These are phyloP conservation scores for Nansenia antarctica DNA, from an alignment of 2,113 vertebrate genomes.

Conservation along the genomic window DNA sequence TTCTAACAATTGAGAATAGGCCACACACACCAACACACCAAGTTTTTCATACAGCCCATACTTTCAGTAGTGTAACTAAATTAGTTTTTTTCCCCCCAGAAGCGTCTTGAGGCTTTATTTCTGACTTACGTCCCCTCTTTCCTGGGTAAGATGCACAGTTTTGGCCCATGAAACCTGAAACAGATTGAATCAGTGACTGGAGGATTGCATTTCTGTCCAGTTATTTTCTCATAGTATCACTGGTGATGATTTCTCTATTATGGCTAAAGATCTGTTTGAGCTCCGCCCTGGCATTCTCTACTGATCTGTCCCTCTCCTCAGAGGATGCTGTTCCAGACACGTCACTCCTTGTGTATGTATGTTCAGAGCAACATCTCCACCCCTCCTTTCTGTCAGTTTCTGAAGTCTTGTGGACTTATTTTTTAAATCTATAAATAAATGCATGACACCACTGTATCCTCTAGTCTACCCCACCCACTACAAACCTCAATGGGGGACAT, in stretches of 20 bases:
- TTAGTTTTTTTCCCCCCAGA: neutral
- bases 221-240: slow-evolving; percentile 42
- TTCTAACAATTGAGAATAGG: too few species aligned
- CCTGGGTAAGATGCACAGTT: neutral
- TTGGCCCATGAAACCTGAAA: slow-evolving; percentile 9
- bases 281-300: slow-evolving; percentile 21
- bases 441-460: neutral
- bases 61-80: too few species aligned
- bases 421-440: neutral
- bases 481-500: neutral
- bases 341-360: slow-evolving; percentile 22
- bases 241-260: slow-evolving; percentile 28
- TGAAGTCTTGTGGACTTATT: neutral
- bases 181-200: slow-evolving; percentile 13
- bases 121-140: neutral
- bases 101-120: neutral
- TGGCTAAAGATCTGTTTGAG: slow-evolving; percentile 24
- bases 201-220: slow-evolving; percentile 17
- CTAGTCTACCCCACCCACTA: neutral
- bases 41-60: neutral
- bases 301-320: slow-evolving; percentile 7
- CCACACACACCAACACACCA: too few species aligned
- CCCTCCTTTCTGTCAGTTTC: neutral
- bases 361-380: neutral
- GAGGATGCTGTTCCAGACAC: slow-evolving; percentile 4